phyloP scores from a whole-genome alignment of 2,797 vertebrate species.

The Ataeniobius toweri region DNA sequence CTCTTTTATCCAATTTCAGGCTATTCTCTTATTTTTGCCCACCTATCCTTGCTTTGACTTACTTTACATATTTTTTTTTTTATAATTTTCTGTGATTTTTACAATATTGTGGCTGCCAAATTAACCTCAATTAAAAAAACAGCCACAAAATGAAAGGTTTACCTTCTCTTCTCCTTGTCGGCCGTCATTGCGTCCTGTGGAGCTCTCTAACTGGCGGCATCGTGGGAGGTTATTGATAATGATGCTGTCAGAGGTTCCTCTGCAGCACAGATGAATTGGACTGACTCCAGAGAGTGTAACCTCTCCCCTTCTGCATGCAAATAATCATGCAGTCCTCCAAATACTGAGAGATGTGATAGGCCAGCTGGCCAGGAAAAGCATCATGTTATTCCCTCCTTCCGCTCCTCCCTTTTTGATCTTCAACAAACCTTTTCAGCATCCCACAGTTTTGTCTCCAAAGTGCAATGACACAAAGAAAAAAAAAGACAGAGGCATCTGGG shows the following conservation, averaged over 20 bases:
- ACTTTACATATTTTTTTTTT: neutral
- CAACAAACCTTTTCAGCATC: conserved; percentile 34
- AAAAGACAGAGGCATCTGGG: conserved; percentile 25
- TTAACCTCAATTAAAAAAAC: neutral
- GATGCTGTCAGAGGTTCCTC: conserved; percentile 18
- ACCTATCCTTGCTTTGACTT: neutral
- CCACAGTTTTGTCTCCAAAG: conserved; percentile 13
- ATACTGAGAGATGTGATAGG: conserved; percentile 40
- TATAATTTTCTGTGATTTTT: neutral
- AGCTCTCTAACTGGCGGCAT: conserved; percentile 30
- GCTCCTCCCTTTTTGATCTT: conserved; percentile 18
- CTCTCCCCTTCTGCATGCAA: conserved; percentile 35
- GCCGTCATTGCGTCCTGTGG: conserved; percentile 79
- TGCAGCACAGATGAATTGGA: conserved; percentile 36
- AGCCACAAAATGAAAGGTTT: conserved; percentile 22
- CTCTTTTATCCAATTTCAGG: neutral
- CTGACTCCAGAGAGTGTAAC: conserved; percentile 32
- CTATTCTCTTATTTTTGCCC: neutral
- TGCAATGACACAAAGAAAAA: neutral
- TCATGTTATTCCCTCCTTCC: conserved; percentile 19
- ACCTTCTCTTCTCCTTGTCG: conserved; percentile 91
- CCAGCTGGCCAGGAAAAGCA: conserved; percentile 46
- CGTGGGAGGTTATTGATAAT: neutral
- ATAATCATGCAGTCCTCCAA: conserved; percentile 44
- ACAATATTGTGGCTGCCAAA: neutral